A percentile compares a stretch with the other conserved stretches of the same genome.
phyloP scores from a whole-genome alignment of 2,113 vertebrate species.

The Caloenas nicobarica region DNA sequence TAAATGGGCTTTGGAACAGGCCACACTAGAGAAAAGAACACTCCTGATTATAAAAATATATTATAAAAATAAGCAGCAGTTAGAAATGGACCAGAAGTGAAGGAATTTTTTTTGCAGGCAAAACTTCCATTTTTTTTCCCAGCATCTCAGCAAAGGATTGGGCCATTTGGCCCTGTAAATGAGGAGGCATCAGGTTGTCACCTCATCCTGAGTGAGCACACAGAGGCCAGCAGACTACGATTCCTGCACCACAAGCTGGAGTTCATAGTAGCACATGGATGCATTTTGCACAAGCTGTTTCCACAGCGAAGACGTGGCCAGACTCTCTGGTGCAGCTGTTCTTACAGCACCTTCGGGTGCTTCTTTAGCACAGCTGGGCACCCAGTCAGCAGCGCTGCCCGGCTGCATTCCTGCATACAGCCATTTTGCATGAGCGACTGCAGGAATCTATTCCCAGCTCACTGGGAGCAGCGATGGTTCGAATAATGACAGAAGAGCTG shows the following conservation, averaged over 20 bases:
- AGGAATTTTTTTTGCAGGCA: neutral
- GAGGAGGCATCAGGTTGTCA: neutral
- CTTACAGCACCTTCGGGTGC: neutral
- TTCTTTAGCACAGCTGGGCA: neutral
- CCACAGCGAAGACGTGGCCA: neutral
- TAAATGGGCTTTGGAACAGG: conserved; percentile 22
- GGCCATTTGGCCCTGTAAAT: neutral
- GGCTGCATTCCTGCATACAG: neutral
- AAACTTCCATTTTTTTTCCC: neutral
- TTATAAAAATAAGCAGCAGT: neutral
- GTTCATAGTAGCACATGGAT: neutral
- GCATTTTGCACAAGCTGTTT: neutral
- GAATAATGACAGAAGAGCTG: rapidly evolving
- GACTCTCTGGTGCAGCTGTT: neutral
- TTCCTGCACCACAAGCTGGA: neutral
- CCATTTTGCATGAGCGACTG: rapidly evolving
- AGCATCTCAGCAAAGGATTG: neutral
- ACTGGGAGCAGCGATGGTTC: rapidly evolving
- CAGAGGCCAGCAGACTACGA: neutral
- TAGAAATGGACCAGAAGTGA: neutral
- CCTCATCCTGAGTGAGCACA: neutral
- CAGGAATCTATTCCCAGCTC: neutral
- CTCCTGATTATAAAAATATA: neutral
- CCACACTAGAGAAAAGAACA: neutral
- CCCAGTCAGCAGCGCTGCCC: neutral